These are phyloP conservation scores for Abscondita cerata DNA, from an alignment of 2,888 invertebrate species.

Conservation along the genomic window DNA sequence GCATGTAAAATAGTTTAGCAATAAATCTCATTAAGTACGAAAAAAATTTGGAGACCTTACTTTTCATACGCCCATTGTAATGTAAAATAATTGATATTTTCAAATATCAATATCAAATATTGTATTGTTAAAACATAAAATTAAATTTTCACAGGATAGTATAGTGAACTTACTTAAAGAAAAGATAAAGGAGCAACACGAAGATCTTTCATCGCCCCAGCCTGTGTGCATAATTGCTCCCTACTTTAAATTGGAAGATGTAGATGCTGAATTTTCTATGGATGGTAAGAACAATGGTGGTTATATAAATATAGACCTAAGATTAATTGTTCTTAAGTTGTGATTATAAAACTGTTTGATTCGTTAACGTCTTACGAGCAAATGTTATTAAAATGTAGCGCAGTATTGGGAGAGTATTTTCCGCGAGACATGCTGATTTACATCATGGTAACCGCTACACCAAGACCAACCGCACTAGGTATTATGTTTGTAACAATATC, in stretches of 20 bases:
- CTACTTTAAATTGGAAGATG: conserved; percentile 61
- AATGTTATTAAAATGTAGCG: conserved; percentile 68
- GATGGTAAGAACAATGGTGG: conserved; percentile 62
- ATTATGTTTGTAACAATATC: conserved; percentile 22
- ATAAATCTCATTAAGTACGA: too few relatives aligned
- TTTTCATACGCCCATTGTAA: too few relatives aligned
- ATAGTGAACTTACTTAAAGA: conserved; percentile 24
- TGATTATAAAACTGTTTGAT: conserved; percentile 70
- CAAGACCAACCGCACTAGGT: conserved; percentile 64
- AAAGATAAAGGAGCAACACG: conserved; percentile 16
- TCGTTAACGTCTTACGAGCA: conserved; percentile 70
- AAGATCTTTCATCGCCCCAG: conserved; percentile 47
- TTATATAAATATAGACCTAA: not conserved
- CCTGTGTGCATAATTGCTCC: conserved; percentile 61
- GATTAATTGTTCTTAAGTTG: conserved; percentile 56
- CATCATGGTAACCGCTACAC: conserved; percentile 61
- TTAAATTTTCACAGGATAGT: conserved; percentile 23
- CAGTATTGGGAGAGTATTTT: conserved; percentile 70
- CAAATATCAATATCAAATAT: too few relatives aligned
- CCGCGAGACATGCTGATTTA: conserved; percentile 66
- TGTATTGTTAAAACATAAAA: too few relatives aligned
- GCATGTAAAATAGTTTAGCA: too few relatives aligned
- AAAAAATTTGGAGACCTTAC: too few relatives aligned
- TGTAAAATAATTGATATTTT: too few relatives aligned
- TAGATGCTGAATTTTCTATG: conserved; percentile 63